A percentile compares a stretch with the other conserved stretches of the same genome.
These are phyloP conservation scores for Harpalus rubripes DNA, from an alignment of 2,888 invertebrate genomes.

Conservation along the genomic window DNA sequence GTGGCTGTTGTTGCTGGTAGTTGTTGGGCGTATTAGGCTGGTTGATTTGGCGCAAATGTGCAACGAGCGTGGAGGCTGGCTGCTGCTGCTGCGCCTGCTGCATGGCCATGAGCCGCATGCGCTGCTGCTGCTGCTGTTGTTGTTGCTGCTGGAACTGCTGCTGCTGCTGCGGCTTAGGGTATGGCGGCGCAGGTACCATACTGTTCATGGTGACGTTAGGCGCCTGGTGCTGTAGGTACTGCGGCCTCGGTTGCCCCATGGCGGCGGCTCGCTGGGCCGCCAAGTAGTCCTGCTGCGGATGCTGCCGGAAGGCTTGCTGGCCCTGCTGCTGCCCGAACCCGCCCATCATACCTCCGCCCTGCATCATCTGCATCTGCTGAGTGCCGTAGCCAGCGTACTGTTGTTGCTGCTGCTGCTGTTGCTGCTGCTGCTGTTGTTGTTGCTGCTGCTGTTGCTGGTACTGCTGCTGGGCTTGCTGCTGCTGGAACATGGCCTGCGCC, in stretches of 20 bases:
- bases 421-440: constrained; percentile 80
- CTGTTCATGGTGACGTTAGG: constrained; percentile 93
- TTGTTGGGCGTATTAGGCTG: constrained; percentile 75
- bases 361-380: constrained; percentile 74
- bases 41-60: constrained; percentile 83
- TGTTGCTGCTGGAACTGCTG: constrained; percentile 83
- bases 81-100: constrained; percentile 79
- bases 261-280: constrained; percentile 69
- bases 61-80: constrained; percentile 82
- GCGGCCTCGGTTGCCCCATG: constrained; percentile 80
- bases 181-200: constrained; percentile 89
- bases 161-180: constrained; percentile 80
- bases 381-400: constrained; percentile 82
- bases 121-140: constrained; percentile 78
- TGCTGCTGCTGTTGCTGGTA: constrained; percentile 77
- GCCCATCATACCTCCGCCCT: constrained; percentile 73
- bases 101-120: constrained; percentile 73
- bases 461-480: constrained; percentile 80
- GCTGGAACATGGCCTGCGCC: constrained; percentile 80
- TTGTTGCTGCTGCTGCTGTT: constrained; percentile 79
- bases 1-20: constrained; percentile 81
- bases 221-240: constrained; percentile 83
- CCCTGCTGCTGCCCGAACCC: constrained; percentile 73
- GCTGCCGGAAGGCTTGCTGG: constrained; percentile 77
- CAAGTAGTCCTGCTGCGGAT: constrained; percentile 75